phyloP scores from a whole-genome alignment of 2,797 vertebrate genomes.

The Catamblyrhynchus diadema region DNA sequence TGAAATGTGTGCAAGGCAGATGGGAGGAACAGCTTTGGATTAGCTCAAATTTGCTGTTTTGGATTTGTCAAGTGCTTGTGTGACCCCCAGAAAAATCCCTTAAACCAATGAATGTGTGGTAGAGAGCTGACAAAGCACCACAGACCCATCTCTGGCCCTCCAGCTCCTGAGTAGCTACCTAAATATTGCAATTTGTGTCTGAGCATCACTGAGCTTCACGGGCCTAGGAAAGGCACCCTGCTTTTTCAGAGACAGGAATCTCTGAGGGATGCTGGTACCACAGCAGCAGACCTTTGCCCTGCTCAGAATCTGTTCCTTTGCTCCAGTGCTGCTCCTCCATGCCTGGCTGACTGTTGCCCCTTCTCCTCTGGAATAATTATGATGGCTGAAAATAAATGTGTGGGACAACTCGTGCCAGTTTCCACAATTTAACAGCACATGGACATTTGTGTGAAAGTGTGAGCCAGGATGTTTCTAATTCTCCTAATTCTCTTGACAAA shows the following conservation, averaged over 20 bases:
- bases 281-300: not conserved
- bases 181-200: not conserved
- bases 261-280: not conserved
- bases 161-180: not conserved
- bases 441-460: conserved; percentile 1
- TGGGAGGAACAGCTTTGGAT: not conserved
- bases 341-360: not conserved
- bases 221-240: not conserved
- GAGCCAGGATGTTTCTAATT: conserved; percentile 17
- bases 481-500: not conserved
- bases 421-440: not conserved
- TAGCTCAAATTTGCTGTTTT: fast-evolving
- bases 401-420: not conserved
- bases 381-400: conserved; percentile 5
- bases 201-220: not conserved
- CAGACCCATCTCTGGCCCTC: not conserved
- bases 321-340: not conserved
- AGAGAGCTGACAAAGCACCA: not conserved
- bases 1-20: not conserved
- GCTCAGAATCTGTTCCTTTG: not conserved
- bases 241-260: not conserved
- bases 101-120: fast-evolving
- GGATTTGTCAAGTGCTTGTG: not conserved
- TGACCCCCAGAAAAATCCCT: not conserved
- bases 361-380: not conserved